Percentiles rank a stretch among this genome's conserved stretches.
Evolutionary conservation across 2,888 invertebrate species (phyloP).

Genomic region (Microctonus aethiopoides): DNA sequence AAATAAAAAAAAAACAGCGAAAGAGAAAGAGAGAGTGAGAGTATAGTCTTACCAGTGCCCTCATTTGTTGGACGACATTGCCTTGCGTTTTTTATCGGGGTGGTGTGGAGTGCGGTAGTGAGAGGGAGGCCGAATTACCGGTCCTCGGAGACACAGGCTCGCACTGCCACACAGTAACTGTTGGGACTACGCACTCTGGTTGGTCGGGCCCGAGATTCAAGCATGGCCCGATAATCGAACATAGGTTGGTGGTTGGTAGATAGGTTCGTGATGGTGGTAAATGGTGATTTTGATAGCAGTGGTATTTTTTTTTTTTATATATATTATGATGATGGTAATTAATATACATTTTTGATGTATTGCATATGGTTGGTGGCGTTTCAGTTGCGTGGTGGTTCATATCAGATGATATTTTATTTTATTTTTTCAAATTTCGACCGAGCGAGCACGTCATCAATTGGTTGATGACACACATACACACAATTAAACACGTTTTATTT

Average conservation of each 20-base stretch:
- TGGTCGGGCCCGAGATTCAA: conserved; percentile 48
- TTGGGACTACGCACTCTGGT: conserved; percentile 66
- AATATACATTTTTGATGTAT: conserved; percentile 1
- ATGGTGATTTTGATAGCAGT: conserved; percentile 31
- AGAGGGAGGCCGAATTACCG: conserved; percentile 66
- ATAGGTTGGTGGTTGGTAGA: conserved; percentile 43
- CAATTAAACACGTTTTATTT: conserved; percentile 18
- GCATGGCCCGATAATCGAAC: conserved; percentile 46
- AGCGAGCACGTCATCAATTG: conserved; percentile 52
- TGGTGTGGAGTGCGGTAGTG: conserved; percentile 66
- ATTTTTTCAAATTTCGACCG: conserved; percentile 57
- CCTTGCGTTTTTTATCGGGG: conserved; percentile 64
- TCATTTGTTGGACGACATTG: conserved; percentile 60
- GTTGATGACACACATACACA: conserved; percentile 28
- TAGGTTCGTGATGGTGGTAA: conserved; percentile 44
- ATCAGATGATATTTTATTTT: conserved; percentile 35
- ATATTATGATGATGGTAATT: background rate
- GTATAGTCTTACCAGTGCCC: conserved; percentile 61
- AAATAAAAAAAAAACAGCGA: conserved; percentile 38
- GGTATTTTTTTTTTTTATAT: background rate
- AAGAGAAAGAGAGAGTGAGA: conserved; percentile 43
- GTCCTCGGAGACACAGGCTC: conserved; percentile 67
- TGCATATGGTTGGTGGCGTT: conserved; percentile 23
- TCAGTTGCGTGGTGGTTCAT: conserved; percentile 46
- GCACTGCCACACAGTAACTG: conserved; percentile 67